Conservation (phyloP, 1,140 invertebrate genomes). For the Neelides sp. region DNA sequence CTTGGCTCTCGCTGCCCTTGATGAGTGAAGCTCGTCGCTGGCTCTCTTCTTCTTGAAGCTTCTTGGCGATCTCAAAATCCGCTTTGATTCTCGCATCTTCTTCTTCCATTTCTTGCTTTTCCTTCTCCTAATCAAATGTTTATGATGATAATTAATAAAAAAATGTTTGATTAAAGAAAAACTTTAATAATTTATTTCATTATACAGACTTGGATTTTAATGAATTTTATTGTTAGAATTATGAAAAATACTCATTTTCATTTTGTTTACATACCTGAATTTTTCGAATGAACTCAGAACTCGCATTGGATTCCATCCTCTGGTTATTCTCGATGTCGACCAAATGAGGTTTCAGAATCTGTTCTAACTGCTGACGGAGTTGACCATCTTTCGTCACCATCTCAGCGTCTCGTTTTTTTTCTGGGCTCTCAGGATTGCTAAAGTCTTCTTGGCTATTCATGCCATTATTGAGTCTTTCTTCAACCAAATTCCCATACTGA, state of each 20-base stretch:
- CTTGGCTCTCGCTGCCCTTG: neutral
- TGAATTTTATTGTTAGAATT: no score
- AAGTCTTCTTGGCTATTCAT: neutral
- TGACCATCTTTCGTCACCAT: conserved; percentile 1
- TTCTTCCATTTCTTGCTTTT: neutral
- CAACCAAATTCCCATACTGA: conserved; percentile 3
- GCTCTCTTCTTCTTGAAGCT: conserved; percentile 1
- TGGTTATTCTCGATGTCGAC: conserved; percentile 7
- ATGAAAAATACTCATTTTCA: neutral
- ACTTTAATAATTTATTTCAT: neutral
- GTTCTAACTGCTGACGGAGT: no score
- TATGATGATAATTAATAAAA: neutral
- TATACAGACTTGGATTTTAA: no score
- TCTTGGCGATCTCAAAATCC: conserved; percentile 1
- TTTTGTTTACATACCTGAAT: conserved; percentile 3
- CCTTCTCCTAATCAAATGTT: neutral
- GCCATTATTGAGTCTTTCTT: conserved; percentile 1
- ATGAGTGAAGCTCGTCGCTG: neutral
- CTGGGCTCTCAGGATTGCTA: neutral
- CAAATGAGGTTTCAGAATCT: conserved; percentile 8
- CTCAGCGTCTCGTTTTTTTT: conserved; percentile 11
- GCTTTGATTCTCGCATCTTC: neutral
- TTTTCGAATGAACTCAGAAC: conserved; percentile 11
- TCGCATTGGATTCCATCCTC: conserved; percentile 15
- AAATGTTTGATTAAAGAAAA: neutral